phyloP scores from a whole-genome alignment of 2,888 invertebrate genomes.

The Dorcus parallelipipedus region DNA sequence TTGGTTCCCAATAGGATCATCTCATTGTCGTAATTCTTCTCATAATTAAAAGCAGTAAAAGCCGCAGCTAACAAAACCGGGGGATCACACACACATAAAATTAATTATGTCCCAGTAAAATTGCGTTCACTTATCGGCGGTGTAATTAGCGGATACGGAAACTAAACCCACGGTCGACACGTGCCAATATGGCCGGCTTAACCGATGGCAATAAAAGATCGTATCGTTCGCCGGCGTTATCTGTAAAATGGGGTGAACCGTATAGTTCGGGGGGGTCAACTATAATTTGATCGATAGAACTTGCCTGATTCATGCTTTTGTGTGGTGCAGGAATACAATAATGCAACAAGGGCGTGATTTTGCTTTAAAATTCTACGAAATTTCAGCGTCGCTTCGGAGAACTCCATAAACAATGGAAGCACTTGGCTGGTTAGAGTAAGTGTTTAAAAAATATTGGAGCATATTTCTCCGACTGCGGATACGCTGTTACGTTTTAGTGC shows the following conservation, averaged over 20 bases:
- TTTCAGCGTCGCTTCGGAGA: too few relatives aligned
- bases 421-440: too few relatives aligned
- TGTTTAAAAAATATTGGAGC: too few relatives aligned
- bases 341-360: too few relatives aligned
- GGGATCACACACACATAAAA: too few relatives aligned
- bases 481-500: slow-evolving; percentile 1
- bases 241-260: background rate
- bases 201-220: slow-evolving; percentile 2
- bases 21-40: too few relatives aligned
- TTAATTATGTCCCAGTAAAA: background rate
- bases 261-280: background rate
- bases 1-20: too few relatives aligned
- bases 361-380: too few relatives aligned
- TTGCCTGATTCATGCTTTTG: background rate
- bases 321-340: background rate
- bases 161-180: slow-evolving; percentile 1
- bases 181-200: slow-evolving; percentile 1
- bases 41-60: too few relatives aligned
- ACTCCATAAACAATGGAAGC: too few relatives aligned
- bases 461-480: too few relatives aligned
- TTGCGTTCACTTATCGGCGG: background rate
- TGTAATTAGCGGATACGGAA: slow-evolving; percentile 9
- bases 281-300: background rate
- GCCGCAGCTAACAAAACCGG: too few relatives aligned
- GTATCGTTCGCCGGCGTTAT: background rate